A percentile compares a stretch with the other conserved stretches of the same genome.
Conservation (phyloP, 2,797 vertebrate species). For the Gallinago solitaria region DNA sequence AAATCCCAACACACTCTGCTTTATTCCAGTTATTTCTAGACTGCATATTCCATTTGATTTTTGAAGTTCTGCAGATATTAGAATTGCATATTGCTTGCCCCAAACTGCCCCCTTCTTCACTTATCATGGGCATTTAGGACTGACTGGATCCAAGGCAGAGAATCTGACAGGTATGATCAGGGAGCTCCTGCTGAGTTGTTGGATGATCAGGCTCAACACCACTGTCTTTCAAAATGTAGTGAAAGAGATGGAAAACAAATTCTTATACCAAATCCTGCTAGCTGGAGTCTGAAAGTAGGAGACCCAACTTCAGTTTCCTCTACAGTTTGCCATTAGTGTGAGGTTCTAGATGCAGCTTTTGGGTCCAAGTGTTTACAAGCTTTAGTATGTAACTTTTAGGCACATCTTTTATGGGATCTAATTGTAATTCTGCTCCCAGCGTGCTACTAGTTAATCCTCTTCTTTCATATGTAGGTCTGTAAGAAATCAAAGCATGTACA, state of each 20-base stretch:
- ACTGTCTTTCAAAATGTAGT: not conserved
- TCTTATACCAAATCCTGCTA: not conserved
- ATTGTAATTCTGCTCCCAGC: not conserved
- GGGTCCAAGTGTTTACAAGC: not conserved
- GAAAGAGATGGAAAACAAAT: not conserved
- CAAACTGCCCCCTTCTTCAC: not conserved
- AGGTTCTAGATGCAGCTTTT: not conserved
- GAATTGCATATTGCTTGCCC: not conserved
- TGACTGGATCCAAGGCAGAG: not conserved
- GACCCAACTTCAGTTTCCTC: not conserved
- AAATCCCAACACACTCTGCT: not conserved
- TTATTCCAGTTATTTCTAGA: not conserved
- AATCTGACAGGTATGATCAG: not conserved
- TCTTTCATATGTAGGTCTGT: not conserved
- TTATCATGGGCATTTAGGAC: not conserved
- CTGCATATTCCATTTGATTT: not conserved
- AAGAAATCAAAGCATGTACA: slow-evolving; percentile 49
- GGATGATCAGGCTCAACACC: not conserved
- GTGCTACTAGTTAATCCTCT: not conserved
- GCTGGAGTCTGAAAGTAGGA: not conserved
- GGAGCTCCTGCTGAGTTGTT: not conserved
- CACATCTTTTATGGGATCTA: not conserved
- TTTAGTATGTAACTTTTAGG: not conserved
- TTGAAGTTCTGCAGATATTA: not conserved
- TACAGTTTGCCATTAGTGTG: not conserved